phyloP scores from a whole-genome alignment of 2,113 vertebrate species.

The Neoarius graeffei region DNA sequence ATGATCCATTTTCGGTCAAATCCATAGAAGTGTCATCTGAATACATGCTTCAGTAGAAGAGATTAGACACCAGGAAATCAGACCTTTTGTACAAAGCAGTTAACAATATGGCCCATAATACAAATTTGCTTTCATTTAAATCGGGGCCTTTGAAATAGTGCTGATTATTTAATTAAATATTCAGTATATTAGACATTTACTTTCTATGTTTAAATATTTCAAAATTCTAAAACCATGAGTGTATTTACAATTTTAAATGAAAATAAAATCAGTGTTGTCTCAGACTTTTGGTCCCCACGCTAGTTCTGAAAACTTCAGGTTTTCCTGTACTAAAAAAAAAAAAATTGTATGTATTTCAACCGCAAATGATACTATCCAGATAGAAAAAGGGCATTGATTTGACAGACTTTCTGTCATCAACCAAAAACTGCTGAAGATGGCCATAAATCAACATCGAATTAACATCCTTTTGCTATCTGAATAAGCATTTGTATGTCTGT shows the following conservation, averaged over 20 bases:
- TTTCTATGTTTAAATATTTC: neutral
- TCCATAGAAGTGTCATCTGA: too few species aligned
- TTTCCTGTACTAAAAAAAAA: neutral
- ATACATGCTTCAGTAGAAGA: too few species aligned
- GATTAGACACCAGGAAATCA: too few species aligned
- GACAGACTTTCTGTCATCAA: neutral
- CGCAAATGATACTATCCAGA: neutral
- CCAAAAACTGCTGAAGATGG: neutral
- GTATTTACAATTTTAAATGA: neutral
- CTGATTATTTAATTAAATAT: neutral
- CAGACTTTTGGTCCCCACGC: neutral
- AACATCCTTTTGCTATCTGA: neutral
- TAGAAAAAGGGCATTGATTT: neutral
- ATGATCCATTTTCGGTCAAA: too few species aligned
- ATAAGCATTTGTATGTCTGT: neutral
- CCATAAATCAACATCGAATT: neutral
- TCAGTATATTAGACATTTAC: neutral
- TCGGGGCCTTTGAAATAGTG: neutral
- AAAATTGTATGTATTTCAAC: neutral
- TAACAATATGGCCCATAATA: neutral
- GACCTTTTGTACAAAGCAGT: neutral
- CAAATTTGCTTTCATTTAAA: neutral
- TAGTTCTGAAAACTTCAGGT: neutral
- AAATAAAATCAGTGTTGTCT: neutral
- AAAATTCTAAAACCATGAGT: neutral